phyloP scores from a whole-genome alignment of 2,113 vertebrate species.

The Ahaetulla prasina region DNA sequence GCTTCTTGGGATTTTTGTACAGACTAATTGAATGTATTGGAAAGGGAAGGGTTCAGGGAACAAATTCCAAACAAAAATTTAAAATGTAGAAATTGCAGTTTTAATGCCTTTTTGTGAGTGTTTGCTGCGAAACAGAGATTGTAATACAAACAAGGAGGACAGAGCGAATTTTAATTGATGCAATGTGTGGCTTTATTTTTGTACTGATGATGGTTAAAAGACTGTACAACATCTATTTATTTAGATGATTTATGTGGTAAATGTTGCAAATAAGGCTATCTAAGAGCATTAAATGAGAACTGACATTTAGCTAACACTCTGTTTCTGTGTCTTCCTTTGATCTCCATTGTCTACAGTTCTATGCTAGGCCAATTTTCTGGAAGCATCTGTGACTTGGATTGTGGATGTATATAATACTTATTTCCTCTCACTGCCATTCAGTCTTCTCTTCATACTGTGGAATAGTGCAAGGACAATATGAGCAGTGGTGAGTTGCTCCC shows the following conservation, averaged over 20 bases:
- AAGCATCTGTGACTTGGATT: neutral
- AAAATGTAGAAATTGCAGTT: conserved; percentile 30
- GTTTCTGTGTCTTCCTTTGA: conserved; percentile 39
- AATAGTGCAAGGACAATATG: neutral
- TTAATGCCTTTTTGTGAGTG: conserved; percentile 54
- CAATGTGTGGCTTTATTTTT: conserved; percentile 76
- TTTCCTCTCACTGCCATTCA: neutral
- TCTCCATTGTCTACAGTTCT: conserved; percentile 18
- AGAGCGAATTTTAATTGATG: conserved; percentile 58
- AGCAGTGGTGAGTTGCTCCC: no score
- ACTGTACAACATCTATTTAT: conserved; percentile 82
- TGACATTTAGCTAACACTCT: conserved; percentile 58
- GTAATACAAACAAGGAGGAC: conserved; percentile 55
- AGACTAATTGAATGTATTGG: conserved; percentile 76
- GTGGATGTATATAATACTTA: neutral
- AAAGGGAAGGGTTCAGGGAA: conserved; percentile 35
- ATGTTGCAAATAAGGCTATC: conserved; percentile 71
- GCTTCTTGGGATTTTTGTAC: conserved; percentile 63
- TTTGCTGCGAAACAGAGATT: conserved; percentile 55
- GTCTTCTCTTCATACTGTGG: neutral
- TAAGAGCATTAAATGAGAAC: conserved; percentile 72
- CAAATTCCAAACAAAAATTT: conserved; percentile 45
- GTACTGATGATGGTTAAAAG: conserved; percentile 75
- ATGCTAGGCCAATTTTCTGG: neutral
- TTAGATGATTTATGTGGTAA: conserved; percentile 81